Evolutionary conservation across 2,888 invertebrate species (phyloP).

Genomic region (Philonicus albiceps): DNA sequence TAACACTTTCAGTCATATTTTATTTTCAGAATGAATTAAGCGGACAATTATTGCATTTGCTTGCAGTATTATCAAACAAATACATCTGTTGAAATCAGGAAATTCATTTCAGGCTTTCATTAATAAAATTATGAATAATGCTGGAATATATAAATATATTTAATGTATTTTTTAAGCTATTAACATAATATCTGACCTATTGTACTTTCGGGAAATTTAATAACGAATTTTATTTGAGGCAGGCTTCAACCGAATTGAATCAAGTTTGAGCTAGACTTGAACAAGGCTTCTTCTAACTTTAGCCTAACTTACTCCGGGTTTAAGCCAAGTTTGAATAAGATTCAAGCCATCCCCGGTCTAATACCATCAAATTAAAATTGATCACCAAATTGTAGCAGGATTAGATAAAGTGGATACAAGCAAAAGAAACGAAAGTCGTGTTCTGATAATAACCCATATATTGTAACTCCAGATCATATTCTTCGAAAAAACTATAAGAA

Average conservation of each 20-base stretch:
- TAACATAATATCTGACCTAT: background rate
- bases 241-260: background rate
- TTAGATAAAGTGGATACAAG: background rate
- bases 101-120: background rate
- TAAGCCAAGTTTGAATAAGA: background rate
- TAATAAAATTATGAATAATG: background rate
- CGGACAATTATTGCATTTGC: background rate
- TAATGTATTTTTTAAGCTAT: background rate
- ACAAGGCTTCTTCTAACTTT: background rate
- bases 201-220: too few species aligned
- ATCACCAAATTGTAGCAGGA: background rate
- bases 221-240: too few species aligned
- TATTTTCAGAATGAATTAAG: background rate
- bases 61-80: background rate
- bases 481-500: background rate
- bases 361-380: too few species aligned
- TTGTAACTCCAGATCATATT: background rate
- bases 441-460: background rate
- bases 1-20: background rate
- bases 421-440: background rate
- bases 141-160: background rate
- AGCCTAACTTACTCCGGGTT: background rate
- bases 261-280: background rate
- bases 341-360: background rate
- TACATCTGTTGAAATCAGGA: background rate